Evolutionary conservation across 1,140 invertebrate genomes (phyloP).

Genomic region (Drosophila seguyi): DNA sequence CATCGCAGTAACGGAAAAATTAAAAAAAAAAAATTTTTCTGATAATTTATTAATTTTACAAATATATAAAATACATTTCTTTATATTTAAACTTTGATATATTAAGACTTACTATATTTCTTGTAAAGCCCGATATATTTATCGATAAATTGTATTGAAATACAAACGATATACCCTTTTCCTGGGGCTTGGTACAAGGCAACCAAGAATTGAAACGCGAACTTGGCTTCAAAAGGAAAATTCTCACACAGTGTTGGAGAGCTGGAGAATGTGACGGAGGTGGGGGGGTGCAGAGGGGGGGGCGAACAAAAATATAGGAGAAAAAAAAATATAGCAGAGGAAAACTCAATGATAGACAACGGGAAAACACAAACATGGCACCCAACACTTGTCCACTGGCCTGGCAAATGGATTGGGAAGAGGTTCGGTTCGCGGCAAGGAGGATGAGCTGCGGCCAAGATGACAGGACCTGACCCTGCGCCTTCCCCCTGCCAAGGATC

Average conservation of each 20-base stretch:
- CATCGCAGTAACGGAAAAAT: too few species aligned
- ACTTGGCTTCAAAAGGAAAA: constrained; percentile 74
- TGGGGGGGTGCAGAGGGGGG: background rate
- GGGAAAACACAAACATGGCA: constrained; percentile 74
- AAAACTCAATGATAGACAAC: constrained; percentile 40
- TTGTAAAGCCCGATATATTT: too few species aligned
- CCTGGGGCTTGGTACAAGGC: background rate
- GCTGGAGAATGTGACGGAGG: background rate
- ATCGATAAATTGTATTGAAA: background rate
- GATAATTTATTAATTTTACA: too few species aligned
- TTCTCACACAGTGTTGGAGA: constrained; percentile 20
- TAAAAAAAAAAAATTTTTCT: too few species aligned
- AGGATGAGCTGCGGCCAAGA: constrained; percentile 1
- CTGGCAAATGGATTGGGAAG: constrained; percentile 49
- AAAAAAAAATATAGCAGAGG: constrained; percentile 3
- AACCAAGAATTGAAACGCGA: constrained; percentile 39
- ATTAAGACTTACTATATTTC: too few species aligned
- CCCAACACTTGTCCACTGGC: constrained; percentile 70
- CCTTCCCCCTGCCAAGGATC: background rate
- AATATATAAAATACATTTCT: too few species aligned
- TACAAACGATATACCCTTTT: background rate
- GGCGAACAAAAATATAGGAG: constrained; percentile 1
- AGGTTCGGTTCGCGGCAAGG: background rate
- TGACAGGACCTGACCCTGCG: constrained; percentile 10
- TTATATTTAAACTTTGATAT: too few species aligned